Conservation (phyloP, 2,888 invertebrate species). For the Bombylius major region DNA sequence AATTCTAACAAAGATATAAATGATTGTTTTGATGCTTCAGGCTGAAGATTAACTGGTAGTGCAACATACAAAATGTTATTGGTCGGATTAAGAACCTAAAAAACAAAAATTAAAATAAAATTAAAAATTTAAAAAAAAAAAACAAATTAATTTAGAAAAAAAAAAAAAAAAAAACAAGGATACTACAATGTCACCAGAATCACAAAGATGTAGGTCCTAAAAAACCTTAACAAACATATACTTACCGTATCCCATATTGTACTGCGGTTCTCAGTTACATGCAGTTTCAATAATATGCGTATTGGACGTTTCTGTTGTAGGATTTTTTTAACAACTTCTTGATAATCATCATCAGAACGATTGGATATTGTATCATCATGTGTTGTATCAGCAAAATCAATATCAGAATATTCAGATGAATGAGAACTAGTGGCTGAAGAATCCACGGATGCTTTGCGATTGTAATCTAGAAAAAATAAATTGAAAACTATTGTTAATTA, state of each 20-base stretch:
- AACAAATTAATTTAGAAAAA: neutral
- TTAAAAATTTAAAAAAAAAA: neutral
- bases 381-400: conserved; percentile 25
- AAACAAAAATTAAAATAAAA: conserved; percentile 3
- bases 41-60: conserved; percentile 71
- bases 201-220: no score
- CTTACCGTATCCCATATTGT: conserved; percentile 76
- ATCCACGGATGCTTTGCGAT: conserved; percentile 36
- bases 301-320: conserved; percentile 54
- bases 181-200: no score
- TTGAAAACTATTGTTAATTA: neutral
- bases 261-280: conserved; percentile 62
- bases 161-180: neutral
- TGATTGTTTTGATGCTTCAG: conserved; percentile 89
- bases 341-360: conserved; percentile 34
- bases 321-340: conserved; percentile 48
- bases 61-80: conserved; percentile 77
- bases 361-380: conserved; percentile 29
- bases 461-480: conserved; percentile 24
- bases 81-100: conserved; percentile 30
- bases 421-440: conserved; percentile 32
- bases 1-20: conserved; percentile 90
- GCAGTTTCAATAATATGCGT: conserved; percentile 63
- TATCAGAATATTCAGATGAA: conserved; percentile 33
- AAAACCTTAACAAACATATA: conserved; percentile 11